Evolutionary conservation across 2,113 vertebrate species (phyloP), one percentile per base, ranked within the genome.

Genomic region (Motacilla alba): DNA sequence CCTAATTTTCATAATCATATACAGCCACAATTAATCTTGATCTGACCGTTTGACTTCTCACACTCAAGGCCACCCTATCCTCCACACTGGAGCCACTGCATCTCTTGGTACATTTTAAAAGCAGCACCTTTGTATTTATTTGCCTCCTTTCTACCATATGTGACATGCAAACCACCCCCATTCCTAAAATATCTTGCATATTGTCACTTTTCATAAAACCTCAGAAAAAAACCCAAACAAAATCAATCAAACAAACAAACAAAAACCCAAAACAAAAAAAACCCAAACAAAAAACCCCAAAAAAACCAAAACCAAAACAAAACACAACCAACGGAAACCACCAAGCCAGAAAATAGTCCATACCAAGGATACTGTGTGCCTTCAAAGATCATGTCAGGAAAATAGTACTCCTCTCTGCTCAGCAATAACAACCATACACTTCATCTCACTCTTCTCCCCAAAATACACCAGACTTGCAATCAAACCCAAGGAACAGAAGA

Each of bases 351-450:
- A 20, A 63, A 31, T 12, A 33, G 14, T 13, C 27, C 35, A 33
- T 10, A 39, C 5, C 35, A 73, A 64, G 8, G 80, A 55, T 20
- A 62, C 5, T 39, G 18, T 83, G 66, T 85, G 79, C 46, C 68
- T 96, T 94, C 88, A 95, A 93, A 95, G 39, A 91, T 56, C 35
- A 62, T 8, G 20, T 63, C 87, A 75, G 69, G 59, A 92, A 93
- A 72, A 74, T 22, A 22, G 52, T 79, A 79, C 83, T 81, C 55
- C 87, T 86, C 78, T 81, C 74, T 82, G 73, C 66, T 63, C 91
- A 83, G 58, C 20, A 28, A 18, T 90, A 94, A 96, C 70, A 92
- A 93, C 62, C 27, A 86, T 18, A 82, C 30, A 58, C 55, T 92
- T 82, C 84, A 72, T 43, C 37, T 66, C 37, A 17, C 7, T 95